Evolutionary conservation across 2,113 vertebrate species (phyloP).

Genomic region (Motacilla alba): DNA sequence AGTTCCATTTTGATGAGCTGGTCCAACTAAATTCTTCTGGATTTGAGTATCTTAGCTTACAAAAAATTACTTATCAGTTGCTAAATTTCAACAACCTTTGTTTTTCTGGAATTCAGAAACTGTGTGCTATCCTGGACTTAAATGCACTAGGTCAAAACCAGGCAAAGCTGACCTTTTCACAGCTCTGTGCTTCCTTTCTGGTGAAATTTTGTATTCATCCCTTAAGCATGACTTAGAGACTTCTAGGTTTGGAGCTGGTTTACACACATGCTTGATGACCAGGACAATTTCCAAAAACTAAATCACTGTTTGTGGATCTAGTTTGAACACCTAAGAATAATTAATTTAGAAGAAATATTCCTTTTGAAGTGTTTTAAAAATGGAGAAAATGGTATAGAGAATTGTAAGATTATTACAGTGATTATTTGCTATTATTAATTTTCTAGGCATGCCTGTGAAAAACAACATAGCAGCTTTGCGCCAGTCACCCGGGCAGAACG

Average conservation of each 20-base stretch:
- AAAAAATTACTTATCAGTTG: neutral
- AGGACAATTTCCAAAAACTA: neutral
- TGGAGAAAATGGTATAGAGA: neutral
- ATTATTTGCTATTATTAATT: neutral
- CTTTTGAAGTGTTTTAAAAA: neutral
- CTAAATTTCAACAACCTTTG: neutral
- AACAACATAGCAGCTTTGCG: constrained; percentile 83
- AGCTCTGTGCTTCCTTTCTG: neutral
- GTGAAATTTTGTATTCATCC: neutral
- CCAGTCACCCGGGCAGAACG: constrained; percentile 85
- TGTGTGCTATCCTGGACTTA: neutral
- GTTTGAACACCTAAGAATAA: neutral
- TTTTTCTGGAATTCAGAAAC: neutral
- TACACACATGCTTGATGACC: neutral
- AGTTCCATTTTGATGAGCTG: neutral
- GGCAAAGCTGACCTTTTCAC: neutral
- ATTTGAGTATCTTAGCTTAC: neutral
- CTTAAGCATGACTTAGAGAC: too few species aligned
- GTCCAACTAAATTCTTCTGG: neutral
- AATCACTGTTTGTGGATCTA: neutral
- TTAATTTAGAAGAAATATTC: neutral
- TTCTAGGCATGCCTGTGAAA: constrained; percentile 88
- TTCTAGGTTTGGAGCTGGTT: neutral
- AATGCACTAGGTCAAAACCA: neutral
- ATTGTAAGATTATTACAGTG: neutral